These are phyloP conservation scores for Hermodice carunculata DNA, from an alignment of 2,888 invertebrate species.

Conservation along the genomic window DNA sequence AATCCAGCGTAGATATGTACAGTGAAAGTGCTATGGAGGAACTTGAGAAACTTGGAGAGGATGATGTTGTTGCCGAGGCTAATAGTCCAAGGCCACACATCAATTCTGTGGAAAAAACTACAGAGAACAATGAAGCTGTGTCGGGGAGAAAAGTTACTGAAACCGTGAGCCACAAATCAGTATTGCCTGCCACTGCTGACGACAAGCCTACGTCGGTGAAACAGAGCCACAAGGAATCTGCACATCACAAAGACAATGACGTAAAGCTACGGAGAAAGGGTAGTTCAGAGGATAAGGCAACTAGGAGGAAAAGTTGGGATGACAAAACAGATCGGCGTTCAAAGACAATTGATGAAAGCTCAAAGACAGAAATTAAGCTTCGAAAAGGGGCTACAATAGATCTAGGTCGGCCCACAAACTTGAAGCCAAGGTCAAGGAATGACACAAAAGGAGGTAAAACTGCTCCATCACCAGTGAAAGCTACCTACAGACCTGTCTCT, in stretches of 20 bases:
- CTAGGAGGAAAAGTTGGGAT: constrained; percentile 13
- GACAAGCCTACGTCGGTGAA: too few relatives aligned
- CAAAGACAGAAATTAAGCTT: constrained; percentile 18
- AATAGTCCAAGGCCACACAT: too few relatives aligned
- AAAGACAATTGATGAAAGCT: constrained; percentile 11
- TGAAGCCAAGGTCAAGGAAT: constrained; percentile 20
- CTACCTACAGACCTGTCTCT: constrained; percentile 40
- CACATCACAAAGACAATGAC: too few relatives aligned
- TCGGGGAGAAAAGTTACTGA: too few relatives aligned
- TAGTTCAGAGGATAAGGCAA: constrained; percentile 4
- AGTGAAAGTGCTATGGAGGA: constrained; percentile 58
- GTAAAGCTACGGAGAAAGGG: constrained; percentile 4
- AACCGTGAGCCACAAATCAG: too few relatives aligned
- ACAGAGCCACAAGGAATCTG: too few relatives aligned
- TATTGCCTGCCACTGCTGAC: too few relatives aligned
- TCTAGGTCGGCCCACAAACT: constrained; percentile 8
- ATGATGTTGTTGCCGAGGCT: too few relatives aligned
- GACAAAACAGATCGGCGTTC: constrained; percentile 10
- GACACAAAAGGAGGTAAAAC: constrained; percentile 3
- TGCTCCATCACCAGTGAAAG: constrained; percentile 35
- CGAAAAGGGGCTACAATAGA: constrained; percentile 18
- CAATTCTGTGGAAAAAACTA: too few relatives aligned
- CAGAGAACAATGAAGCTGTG: too few relatives aligned
- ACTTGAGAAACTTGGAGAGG: constrained; percentile 55
- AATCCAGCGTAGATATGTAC: constrained; percentile 16